Conservation (phyloP, 2,113 vertebrate genomes). For the Tychaedon coryphoeus region DNA sequence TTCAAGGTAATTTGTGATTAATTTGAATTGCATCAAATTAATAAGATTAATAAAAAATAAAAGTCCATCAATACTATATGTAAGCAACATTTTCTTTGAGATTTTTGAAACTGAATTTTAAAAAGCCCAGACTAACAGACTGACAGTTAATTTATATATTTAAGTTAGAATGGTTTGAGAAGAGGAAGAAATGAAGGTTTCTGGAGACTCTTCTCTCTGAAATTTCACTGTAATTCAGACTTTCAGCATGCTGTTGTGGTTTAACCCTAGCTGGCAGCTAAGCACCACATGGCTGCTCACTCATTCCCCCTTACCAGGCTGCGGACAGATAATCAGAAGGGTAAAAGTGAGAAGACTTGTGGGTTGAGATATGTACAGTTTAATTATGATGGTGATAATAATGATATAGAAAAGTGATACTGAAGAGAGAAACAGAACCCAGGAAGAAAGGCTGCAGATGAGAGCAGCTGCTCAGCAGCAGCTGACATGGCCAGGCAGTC, state of each 20-base stretch:
- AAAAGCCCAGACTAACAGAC: not conserved
- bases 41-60: not conserved
- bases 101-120: not conserved
- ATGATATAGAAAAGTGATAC: not conserved
- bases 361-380: not conserved
- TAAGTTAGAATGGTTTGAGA: not conserved
- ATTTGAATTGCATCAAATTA: not conserved
- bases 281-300: not conserved
- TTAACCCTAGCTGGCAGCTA: not conserved
- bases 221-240: not conserved
- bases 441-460: not conserved
- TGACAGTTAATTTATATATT: not conserved
- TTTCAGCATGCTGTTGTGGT: not conserved
- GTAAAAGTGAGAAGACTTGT: not conserved
- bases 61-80: not conserved
- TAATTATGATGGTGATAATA: not conserved
- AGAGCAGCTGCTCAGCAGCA: not conserved
- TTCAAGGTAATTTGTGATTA: not conserved
- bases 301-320: not conserved
- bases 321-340: not conserved
- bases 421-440: not conserved
- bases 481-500: not conserved
- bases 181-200: not conserved
- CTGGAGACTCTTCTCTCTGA: not conserved
- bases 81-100: not conserved